These are phyloP conservation scores for Eupithecia tripunctaria DNA, from an alignment of 2,888 invertebrate genomes.

Conservation along the genomic window DNA sequence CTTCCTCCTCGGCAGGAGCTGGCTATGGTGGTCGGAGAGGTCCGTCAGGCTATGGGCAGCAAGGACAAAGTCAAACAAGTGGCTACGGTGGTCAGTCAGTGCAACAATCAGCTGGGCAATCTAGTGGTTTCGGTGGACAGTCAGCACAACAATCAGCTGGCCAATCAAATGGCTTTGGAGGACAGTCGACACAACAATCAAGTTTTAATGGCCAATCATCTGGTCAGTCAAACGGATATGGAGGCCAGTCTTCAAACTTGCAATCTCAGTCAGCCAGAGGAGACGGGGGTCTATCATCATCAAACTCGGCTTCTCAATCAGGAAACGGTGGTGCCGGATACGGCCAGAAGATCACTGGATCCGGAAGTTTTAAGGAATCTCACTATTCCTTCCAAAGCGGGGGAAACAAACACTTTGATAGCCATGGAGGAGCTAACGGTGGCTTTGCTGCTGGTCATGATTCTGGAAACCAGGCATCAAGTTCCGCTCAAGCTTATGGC, in stretches of 20 bases:
- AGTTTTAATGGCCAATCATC: constrained; percentile 12
- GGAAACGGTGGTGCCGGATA: constrained; percentile 16
- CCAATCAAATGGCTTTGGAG: constrained; percentile 14
- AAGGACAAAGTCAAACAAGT: constrained; percentile 4
- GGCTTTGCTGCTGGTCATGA: constrained; percentile 2
- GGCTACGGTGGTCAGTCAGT: constrained; percentile 12
- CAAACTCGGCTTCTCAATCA: constrained; percentile 14
- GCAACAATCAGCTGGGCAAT: constrained; percentile 14
- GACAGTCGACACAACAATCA: constrained; percentile 15
- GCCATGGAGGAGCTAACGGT: constrained; percentile 10
- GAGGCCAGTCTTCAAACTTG: constrained; percentile 2
- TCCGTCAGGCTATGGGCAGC: constrained; percentile 7
- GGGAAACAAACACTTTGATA: constrained; percentile 27
- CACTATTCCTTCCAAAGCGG: constrained; percentile 40
- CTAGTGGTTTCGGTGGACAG: constrained; percentile 15
- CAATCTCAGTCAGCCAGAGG: constrained; percentile 12
- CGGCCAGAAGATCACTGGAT: constrained; percentile 33
- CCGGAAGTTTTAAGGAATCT: constrained; percentile 42
- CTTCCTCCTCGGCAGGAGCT: constrained; percentile 44
- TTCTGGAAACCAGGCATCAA: constrained; percentile 23
- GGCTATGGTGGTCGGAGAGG: constrained; percentile 19
- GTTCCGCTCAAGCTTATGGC: constrained; percentile 31
- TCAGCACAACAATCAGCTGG: constrained; percentile 7
- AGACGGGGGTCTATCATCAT: constrained; percentile 26
- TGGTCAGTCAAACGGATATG: constrained; percentile 1